Base-by-base conservation (phyloP, 2,113 vertebrate species). In the Azemiops feae region DNA sequence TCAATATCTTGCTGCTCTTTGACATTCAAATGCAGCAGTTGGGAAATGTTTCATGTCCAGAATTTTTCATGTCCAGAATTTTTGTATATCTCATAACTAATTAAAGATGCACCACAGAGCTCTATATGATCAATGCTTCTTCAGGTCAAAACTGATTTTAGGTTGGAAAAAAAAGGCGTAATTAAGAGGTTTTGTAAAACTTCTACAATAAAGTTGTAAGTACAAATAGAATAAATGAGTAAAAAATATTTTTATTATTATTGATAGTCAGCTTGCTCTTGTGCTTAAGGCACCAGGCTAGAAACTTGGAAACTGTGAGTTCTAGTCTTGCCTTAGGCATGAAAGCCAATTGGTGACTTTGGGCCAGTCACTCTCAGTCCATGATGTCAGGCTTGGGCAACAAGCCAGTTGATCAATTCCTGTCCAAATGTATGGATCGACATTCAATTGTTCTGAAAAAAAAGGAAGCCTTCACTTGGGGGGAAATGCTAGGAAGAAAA, bases 141-240 rank as follows among this genome's bases (percentile, higher is more conserved):
- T 85, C 45, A 64, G 55, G 3, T 43, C 47, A 30, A 53, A 93
- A 86, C 43, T 60, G 54, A 53, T 93, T 45, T 81, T 86, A 85
- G 25, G 22, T 34, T 47, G 30, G 69, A 52, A 60, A 89, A 92
- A 92, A 45, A 86, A 58, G 54, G 43, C 54, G 52, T 90, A 89
- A 93, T 90, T 93, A 64, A 92, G 34, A 81, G 45, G 16, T 93
- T 47, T 54, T 89, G 87, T 93, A 93, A 87, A 93, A 52, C 92
- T 87, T 85, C 86, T 85, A 64, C 64, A 25, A 87, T 23, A 87
- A 90, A 93, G 39, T 64, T 87, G 45, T 81, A 93, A 90, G 92
- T 87, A 87, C n/a, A 86, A 87, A 47, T 64, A 87, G 23, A 93
- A 90, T 85, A 93, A 92, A 90, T 64, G n/a, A 93, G 45, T 52